Evolutionary conservation across 2,113 vertebrate species (phyloP).

Genomic region (Sebastes schlegelii): DNA sequence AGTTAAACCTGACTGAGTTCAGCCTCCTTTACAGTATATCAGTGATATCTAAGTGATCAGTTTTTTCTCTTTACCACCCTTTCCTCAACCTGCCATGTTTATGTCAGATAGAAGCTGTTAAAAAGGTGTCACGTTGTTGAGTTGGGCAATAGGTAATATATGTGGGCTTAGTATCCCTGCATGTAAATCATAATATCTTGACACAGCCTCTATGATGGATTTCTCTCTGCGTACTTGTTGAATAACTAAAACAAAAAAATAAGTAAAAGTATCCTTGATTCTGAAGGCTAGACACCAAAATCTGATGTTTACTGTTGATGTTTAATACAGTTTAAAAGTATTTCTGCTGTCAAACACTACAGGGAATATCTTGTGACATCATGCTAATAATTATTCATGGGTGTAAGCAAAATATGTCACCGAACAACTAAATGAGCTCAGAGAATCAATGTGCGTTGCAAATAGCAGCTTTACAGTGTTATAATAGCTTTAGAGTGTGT

Average conservation of each 20-base stretch:
- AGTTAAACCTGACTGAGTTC: background rate
- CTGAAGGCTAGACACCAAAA: no score
- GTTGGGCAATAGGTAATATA: background rate
- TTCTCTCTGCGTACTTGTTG: background rate
- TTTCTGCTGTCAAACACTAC: no score
- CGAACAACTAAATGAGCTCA: background rate
- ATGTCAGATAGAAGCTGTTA: background rate
- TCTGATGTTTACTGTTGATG: no score
- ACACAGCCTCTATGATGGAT: background rate
- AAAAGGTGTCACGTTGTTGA: background rate
- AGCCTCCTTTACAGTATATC: background rate
- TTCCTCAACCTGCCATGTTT: background rate
- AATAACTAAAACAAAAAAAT: background rate
- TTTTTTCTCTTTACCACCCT: background rate
- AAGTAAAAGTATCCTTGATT: no score
- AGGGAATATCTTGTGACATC: constrained; percentile 2
- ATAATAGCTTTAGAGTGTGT: background rate
- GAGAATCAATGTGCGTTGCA: background rate
- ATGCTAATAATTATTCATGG: background rate
- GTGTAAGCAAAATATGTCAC: background rate
- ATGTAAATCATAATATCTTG: background rate
- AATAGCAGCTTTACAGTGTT: background rate
- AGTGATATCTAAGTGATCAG: background rate
- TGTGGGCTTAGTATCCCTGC: background rate
- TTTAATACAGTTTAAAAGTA: no score